Percentiles rank a stretch among this genome's conserved stretches.
These are phyloP conservation scores for Clarias platycephalus DNA, from an alignment of 2,797 vertebrate species.

Conservation along the genomic window DNA sequence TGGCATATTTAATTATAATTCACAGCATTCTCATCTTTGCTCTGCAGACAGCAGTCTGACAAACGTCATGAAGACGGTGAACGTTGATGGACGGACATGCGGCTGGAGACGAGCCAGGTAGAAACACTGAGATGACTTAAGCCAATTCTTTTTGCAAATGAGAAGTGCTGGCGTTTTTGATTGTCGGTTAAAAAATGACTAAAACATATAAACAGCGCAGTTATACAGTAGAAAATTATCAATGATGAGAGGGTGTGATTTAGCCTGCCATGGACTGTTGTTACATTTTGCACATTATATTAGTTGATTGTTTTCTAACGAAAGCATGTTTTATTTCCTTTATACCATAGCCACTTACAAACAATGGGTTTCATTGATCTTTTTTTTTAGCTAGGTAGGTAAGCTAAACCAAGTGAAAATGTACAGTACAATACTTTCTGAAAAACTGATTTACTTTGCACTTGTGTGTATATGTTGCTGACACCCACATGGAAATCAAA, in stretches of 20 bases:
- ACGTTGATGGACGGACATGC: constrained; percentile 47
- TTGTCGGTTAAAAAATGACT: not conserved
- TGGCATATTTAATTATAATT: constrained; percentile 62
- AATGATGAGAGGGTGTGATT: not conserved
- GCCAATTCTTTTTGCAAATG: too few species aligned
- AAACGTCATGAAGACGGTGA: constrained; percentile 32
- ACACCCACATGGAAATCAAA: too few species aligned
- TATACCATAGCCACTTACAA: too few species aligned
- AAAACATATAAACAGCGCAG: not conserved
- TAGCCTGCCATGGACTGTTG: not conserved
- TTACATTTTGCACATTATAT: not conserved
- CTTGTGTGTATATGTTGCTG: too few species aligned
- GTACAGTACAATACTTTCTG: too few species aligned
- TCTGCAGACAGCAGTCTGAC: constrained; percentile 24
- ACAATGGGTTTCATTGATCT: too few species aligned
- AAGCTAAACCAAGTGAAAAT: too few species aligned
- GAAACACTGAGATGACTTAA: constrained; percentile 44
- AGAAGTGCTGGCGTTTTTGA: not conserved
- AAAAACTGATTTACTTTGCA: too few species aligned
- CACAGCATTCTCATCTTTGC: constrained; percentile 44
- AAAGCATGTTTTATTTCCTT: too few species aligned
- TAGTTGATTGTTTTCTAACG: too few species aligned
- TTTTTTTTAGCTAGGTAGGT: too few species aligned
- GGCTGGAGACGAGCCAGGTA: constrained; percentile 48
- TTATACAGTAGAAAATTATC: not conserved